Evolutionary conservation across 2,888 invertebrate species (phyloP).

Genomic region (Hydropsyche betteni): DNA sequence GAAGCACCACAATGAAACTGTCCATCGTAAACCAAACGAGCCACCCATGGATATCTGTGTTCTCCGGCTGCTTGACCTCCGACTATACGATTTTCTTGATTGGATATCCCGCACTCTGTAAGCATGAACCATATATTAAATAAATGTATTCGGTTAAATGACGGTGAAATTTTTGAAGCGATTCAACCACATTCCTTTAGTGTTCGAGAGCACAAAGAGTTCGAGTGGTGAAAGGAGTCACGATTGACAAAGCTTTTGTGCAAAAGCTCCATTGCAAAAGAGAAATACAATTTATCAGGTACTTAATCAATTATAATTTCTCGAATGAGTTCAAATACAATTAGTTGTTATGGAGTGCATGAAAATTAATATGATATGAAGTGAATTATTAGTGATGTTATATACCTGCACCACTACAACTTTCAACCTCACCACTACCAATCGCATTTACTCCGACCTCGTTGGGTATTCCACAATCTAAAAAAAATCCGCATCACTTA

Average conservation of each 20-base stretch:
- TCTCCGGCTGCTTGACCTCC: constrained; percentile 84
- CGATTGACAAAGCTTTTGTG: not conserved
- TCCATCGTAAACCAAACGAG: constrained; percentile 85
- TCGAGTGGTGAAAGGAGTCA: constrained; percentile 23
- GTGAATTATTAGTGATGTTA: constrained; percentile 40
- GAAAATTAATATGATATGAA: not conserved
- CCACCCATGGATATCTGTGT: constrained; percentile 89
- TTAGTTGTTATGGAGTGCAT: not conserved
- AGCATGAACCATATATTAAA: no score
- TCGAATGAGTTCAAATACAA: not conserved
- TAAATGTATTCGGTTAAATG: no score
- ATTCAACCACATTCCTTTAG: not conserved
- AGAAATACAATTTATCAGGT: not conserved
- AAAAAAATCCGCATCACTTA: constrained; percentile 52
- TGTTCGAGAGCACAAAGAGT: constrained; percentile 15
- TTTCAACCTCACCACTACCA: constrained; percentile 40
- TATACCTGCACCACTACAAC: constrained; percentile 44
- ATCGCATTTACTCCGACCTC: constrained; percentile 55
- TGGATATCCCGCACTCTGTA: constrained; percentile 82
- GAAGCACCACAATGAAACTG: constrained; percentile 91
- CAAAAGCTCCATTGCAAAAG: constrained; percentile 4
- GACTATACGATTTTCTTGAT: constrained; percentile 87
- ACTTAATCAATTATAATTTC: no score
- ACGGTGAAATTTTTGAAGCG: not conserved
- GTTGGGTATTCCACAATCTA: constrained; percentile 66